Conservation (phyloP, 2,113 vertebrate genomes). For the Boulengeromyrus knoepffleri region DNA sequence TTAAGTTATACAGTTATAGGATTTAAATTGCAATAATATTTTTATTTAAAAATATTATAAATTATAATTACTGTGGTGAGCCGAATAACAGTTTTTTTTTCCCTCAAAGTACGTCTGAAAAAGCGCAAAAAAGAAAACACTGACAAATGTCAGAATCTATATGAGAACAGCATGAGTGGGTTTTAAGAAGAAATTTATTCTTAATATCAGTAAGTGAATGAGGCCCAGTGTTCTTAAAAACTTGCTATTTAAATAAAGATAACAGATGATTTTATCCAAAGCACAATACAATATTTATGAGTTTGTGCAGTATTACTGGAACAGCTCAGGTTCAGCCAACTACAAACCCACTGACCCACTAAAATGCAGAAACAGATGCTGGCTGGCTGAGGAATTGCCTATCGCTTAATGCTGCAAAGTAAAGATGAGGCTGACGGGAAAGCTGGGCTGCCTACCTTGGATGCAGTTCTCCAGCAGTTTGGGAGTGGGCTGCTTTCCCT, state of each 20-base stretch:
- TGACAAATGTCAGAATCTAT: background rate
- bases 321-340: background rate
- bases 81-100: too few species aligned
- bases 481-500: slow-evolving; percentile 23
- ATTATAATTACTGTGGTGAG: too few species aligned
- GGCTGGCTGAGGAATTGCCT: background rate
- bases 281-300: background rate
- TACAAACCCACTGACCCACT: background rate
- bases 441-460: slow-evolving; percentile 15
- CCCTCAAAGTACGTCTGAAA: too few species aligned
- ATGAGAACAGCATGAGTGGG: background rate
- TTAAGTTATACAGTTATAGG: background rate
- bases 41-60: too few species aligned
- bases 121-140: background rate
- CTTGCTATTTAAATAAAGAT: background rate
- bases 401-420: background rate
- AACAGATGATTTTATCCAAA: background rate
- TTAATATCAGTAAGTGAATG: background rate
- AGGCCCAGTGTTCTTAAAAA: background rate
- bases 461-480: slow-evolving; percentile 29
- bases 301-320: background rate
- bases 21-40: too few species aligned
- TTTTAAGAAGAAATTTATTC: background rate
- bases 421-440: background rate
- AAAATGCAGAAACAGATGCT: background rate